Conservation (phyloP, 2,888 invertebrate species). For the Caenorhabditis auriculariae region DNA sequence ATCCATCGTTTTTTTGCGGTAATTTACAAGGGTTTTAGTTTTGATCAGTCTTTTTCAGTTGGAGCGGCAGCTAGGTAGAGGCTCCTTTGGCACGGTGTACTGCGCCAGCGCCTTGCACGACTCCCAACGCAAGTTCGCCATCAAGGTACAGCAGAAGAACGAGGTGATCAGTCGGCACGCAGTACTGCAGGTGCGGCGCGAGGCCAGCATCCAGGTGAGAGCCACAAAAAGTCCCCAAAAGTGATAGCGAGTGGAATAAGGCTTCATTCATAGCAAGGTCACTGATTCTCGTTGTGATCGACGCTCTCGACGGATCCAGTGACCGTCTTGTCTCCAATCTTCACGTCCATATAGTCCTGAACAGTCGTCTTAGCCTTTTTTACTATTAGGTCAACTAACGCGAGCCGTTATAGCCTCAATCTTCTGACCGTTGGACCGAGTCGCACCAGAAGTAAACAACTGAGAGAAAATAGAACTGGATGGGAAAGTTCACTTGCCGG, state of each 20-base stretch:
- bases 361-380: not conserved
- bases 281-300: slow-evolving; percentile 32
- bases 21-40: not conserved
- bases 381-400: too few species aligned
- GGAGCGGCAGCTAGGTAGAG: slow-evolving; percentile 78
- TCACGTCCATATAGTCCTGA: slow-evolving; percentile 4
- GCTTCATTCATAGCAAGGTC: too few species aligned
- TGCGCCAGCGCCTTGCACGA: slow-evolving; percentile 72
- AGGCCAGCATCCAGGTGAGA: slow-evolving; percentile 58
- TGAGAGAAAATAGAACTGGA: too few species aligned
- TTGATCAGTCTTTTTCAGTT: slow-evolving; percentile 66
- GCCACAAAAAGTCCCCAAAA: slow-evolving; percentile 74
- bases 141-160: slow-evolving; percentile 70
- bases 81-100: slow-evolving; percentile 86
- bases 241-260: too few species aligned
- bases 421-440: too few species aligned
- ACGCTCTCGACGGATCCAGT: slow-evolving; percentile 5
- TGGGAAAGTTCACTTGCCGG: too few species aligned
- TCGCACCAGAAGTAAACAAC: too few species aligned
- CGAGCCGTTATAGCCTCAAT: too few species aligned
- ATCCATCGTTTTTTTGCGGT: too few species aligned
- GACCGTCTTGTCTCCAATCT: slow-evolving; percentile 20
- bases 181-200: slow-evolving; percentile 34
- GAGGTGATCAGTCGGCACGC: slow-evolving; percentile 25
- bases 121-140: slow-evolving; percentile 75